A percentile compares a stretch with the other conserved stretches of the same genome.
Evolutionary conservation across 2,113 vertebrate genomes (phyloP).

Genomic region (Brachyhypopomus gauderio): DNA sequence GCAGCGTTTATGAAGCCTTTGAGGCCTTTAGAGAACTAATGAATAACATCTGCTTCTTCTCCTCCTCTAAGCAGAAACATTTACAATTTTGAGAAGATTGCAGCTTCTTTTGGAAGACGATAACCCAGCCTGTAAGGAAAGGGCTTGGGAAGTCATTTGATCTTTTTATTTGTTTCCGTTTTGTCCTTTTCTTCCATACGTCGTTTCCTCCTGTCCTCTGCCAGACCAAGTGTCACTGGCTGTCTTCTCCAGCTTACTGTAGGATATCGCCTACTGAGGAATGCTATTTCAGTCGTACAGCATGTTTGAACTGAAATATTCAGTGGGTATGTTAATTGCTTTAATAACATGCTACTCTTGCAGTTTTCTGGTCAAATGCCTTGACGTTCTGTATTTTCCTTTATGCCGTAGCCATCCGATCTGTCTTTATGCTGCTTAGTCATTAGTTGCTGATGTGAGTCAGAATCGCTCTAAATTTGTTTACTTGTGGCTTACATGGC

Average conservation of each 20-base stretch:
- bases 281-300: background rate
- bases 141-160: conserved; percentile 2
- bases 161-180: conserved; percentile 22
- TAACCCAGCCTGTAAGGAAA: background rate
- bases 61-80: conserved; percentile 37
- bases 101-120: conserved; percentile 7
- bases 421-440: no score
- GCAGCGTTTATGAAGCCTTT: conserved; percentile 30
- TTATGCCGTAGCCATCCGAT: conserved; percentile 15
- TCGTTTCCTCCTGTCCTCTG: background rate
- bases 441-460: no score
- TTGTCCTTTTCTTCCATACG: background rate
- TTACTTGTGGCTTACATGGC: no score
- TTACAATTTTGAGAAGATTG: conserved; percentile 20
- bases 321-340: conserved; percentile 18
- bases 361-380: conserved; percentile 5
- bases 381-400: background rate
- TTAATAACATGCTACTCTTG: background rate
- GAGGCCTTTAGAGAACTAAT: conserved; percentile 22
- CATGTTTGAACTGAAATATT: conserved; percentile 18
- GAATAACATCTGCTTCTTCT: conserved; percentile 41
- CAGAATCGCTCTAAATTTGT: no score
- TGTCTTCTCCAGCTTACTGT: conserved; percentile 7
- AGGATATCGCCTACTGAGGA: background rate
- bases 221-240: background rate